These are phyloP conservation scores for Nezara viridula DNA, from an alignment of 2,888 invertebrate species.

Conservation along the genomic window DNA sequence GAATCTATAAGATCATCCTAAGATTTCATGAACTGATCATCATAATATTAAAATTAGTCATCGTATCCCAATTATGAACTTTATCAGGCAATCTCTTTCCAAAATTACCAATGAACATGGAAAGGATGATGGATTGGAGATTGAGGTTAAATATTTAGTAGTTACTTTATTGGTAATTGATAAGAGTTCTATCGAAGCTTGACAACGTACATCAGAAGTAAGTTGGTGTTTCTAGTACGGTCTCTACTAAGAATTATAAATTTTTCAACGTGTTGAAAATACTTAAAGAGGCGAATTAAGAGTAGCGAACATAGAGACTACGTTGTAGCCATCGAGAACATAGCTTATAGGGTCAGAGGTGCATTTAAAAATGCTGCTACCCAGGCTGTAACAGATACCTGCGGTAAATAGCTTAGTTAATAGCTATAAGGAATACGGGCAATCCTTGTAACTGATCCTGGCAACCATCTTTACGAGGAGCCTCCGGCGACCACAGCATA, in stretches of 20 bases:
- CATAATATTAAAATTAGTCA: no score
- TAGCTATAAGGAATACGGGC: slow-evolving; percentile 42
- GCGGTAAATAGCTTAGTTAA: slow-evolving; percentile 32
- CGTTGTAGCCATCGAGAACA: slow-evolving; percentile 1
- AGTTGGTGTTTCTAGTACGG: background rate
- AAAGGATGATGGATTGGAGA: background rate
- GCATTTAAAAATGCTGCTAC: background rate
- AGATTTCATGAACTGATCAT: no score
- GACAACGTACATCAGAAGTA: background rate
- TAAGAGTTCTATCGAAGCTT: background rate
- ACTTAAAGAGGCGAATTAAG: slow-evolving; percentile 7
- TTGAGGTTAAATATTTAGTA: background rate
- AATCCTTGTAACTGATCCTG: slow-evolving; percentile 34
- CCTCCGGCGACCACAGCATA: slow-evolving; percentile 1
- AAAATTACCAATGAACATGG: no score
- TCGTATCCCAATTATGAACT: no score
- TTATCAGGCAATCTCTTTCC: no score
- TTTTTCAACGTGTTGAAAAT: slow-evolving; percentile 18
- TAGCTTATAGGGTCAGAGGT: background rate
- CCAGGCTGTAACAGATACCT: slow-evolving; percentile 36
- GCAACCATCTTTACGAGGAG: slow-evolving; percentile 16
- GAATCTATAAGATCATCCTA: background rate
- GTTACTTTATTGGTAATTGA: background rate
- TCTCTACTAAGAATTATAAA: background rate
- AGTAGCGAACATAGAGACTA: background rate